Percentiles rank a stretch among this genome's conserved stretches.
Conservation (phyloP, 2,888 invertebrate species). For the Cephus sareptanus region DNA sequence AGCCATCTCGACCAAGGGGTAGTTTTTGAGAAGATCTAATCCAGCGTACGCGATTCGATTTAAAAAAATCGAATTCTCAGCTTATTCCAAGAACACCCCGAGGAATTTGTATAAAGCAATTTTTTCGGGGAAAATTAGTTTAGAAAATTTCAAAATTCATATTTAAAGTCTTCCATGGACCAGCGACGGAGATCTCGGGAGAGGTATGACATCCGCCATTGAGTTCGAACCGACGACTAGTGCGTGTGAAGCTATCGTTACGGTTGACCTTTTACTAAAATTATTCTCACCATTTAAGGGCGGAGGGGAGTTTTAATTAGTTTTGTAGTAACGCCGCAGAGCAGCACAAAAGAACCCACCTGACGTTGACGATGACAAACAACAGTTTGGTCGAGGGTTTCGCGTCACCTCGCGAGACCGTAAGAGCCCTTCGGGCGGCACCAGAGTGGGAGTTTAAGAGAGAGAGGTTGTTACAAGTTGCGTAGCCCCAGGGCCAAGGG, state of each 20-base stretch:
- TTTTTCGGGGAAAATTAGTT: background rate
- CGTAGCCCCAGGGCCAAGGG: slow-evolving; percentile 20
- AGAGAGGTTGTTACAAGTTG: slow-evolving; percentile 26
- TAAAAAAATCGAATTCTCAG: background rate
- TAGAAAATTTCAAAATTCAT: background rate
- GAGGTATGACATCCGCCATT: background rate
- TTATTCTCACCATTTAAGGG: background rate
- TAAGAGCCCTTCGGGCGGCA: slow-evolving; percentile 27
- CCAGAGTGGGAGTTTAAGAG: slow-evolving; percentile 25
- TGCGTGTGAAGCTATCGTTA: background rate
- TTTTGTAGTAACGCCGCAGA: slow-evolving; percentile 22
- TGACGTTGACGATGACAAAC: slow-evolving; percentile 35
- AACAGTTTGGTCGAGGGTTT: slow-evolving; percentile 32
- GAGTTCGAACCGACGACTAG: background rate
- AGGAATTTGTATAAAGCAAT: background rate
- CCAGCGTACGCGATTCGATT: background rate
- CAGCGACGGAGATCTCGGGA: background rate
- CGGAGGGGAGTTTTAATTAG: slow-evolving; percentile 21
- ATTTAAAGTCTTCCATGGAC: background rate
- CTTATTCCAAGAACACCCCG: background rate
- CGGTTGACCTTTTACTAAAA: slow-evolving; percentile 6
- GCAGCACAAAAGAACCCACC: slow-evolving; percentile 25
- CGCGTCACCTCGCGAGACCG: slow-evolving; percentile 25
- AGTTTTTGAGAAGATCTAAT: background rate
- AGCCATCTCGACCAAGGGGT: background rate